phyloP scores from a whole-genome alignment of 2,888 invertebrate species.

The Tetragonula carbonaria region DNA sequence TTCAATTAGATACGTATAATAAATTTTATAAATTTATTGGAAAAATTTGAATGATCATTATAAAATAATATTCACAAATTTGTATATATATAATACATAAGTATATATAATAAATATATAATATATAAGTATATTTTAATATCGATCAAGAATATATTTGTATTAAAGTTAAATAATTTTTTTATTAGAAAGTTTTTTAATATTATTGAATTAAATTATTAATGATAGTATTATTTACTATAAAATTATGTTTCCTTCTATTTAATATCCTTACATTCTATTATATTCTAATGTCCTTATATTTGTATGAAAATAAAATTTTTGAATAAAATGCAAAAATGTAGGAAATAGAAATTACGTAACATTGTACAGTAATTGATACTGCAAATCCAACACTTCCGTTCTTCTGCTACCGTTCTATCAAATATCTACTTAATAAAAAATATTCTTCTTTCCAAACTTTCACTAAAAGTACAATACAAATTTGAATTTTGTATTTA shows the following conservation, averaged over 20 bases:
- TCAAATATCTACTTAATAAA: background rate
- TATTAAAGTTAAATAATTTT: background rate
- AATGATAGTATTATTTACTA: background rate
- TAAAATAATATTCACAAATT: background rate
- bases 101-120: background rate
- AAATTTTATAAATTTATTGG: slow-evolving; percentile 81
- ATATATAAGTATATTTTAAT: slow-evolving; percentile 1
- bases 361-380: background rate
- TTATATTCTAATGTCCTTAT: background rate
- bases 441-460: no score
- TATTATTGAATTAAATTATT: background rate
- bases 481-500: background rate
- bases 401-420: background rate
- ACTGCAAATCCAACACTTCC: background rate
- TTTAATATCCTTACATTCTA: background rate
- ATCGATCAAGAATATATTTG: background rate
- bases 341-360: background rate
- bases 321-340: background rate
- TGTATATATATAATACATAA: background rate
- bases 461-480: no score
- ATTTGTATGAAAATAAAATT: background rate
- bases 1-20: slow-evolving; percentile 75
- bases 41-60: slow-evolving; percentile 73
- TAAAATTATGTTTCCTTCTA: background rate
- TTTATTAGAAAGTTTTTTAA: background rate